These are phyloP conservation scores for Pheosia gnoma DNA, from an alignment of 2,888 invertebrate species.

Conservation along the genomic window DNA sequence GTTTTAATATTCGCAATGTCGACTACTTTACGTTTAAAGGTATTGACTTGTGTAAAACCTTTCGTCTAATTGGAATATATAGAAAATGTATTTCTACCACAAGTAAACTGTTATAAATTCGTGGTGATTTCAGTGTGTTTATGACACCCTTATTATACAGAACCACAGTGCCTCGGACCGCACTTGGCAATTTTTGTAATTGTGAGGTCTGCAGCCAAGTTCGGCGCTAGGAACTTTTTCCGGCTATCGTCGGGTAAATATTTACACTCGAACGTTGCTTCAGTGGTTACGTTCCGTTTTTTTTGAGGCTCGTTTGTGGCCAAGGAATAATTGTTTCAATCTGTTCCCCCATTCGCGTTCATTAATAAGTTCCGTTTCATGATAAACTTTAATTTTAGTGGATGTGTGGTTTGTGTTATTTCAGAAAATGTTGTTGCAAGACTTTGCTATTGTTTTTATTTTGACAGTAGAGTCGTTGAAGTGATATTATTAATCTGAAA, in stretches of 20 bases:
- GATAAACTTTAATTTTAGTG: slow-evolving; percentile 38
- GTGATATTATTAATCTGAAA: too few relatives aligned
- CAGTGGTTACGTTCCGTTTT: slow-evolving; percentile 60
- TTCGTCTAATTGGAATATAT: too few relatives aligned
- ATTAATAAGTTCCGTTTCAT: slow-evolving; percentile 49
- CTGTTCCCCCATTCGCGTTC: slow-evolving; percentile 52
- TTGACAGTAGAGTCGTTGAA: neutral
- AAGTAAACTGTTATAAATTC: too few relatives aligned
- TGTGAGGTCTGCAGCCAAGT: slow-evolving; percentile 60
- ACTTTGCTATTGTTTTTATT: neutral
- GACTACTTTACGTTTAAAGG: too few relatives aligned
- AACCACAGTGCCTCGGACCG: slow-evolving; percentile 7
- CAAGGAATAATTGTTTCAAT: slow-evolving; percentile 61
- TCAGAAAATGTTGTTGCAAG: neutral
- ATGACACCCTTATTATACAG: neutral
- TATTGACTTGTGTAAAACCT: too few relatives aligned
- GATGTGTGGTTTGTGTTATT: slow-evolving; percentile 27
- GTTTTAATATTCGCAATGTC: neutral
- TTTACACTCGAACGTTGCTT: slow-evolving; percentile 70
- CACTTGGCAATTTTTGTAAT: slow-evolving; percentile 58
- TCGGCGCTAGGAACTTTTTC: slow-evolving; percentile 70
- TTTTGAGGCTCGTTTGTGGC: slow-evolving; percentile 67
- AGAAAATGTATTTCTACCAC: too few relatives aligned
- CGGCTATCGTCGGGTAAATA: slow-evolving; percentile 69
- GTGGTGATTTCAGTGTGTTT: too few relatives aligned